Evolutionary conservation across 2,797 vertebrate genomes (phyloP).

Genomic region (Ficedula albicollis): DNA sequence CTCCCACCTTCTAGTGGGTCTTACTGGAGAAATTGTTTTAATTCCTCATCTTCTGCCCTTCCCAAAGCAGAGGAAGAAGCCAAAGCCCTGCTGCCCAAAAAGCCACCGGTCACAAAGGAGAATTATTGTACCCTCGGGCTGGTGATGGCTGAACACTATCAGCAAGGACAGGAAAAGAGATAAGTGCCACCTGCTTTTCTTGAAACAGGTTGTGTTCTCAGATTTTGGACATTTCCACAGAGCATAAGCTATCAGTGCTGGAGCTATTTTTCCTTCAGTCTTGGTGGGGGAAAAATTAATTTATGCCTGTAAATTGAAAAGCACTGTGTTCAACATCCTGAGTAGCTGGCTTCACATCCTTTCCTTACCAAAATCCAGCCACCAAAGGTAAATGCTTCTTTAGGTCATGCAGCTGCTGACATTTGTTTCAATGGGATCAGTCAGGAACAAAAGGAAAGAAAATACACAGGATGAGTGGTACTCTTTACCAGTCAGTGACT

Average conservation of each 20-base stretch:
- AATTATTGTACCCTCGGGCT: accelerated
- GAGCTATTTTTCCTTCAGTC: not conserved
- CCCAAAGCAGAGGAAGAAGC: not conserved
- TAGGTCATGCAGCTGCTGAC: not conserved
- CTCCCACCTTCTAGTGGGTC: conserved; percentile 3
- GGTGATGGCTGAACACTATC: not conserved
- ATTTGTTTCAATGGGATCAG: not conserved
- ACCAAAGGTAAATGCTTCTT: not conserved
- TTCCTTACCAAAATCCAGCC: not conserved
- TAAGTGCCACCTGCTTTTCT: not conserved
- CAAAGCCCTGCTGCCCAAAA: not conserved
- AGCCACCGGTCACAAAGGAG: accelerated
- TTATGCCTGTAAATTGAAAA: not conserved
- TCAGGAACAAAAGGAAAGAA: not conserved
- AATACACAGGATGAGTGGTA: not conserved
- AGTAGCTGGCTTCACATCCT: not conserved
- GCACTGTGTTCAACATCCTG: not conserved
- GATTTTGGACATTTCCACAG: not conserved
- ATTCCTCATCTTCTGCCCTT: not conserved
- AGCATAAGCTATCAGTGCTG: not conserved
- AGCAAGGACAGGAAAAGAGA: not conserved
- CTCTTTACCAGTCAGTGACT: not conserved
- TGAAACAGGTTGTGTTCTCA: not conserved
- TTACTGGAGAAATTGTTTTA: not conserved
- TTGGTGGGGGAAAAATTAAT: not conserved